Conservation (phyloP, 2,888 invertebrate genomes). For the Plemyria rubiginata region DNA sequence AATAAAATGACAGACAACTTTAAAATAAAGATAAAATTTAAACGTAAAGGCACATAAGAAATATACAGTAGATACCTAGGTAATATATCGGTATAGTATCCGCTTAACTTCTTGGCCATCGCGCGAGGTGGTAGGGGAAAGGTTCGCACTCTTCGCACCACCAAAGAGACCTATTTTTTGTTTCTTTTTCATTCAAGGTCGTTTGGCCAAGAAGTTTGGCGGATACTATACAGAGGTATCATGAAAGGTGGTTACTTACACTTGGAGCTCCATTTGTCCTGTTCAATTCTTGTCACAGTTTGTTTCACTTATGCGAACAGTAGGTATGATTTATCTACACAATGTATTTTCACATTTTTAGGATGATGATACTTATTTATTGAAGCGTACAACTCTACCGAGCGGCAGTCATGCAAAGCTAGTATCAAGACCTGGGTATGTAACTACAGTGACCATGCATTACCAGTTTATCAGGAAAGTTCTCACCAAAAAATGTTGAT, state of each 20-base stretch:
- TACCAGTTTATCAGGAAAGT: background rate
- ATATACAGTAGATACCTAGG: no score
- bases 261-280: slow-evolving; percentile 28
- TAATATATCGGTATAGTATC: no score
- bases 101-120: no score
- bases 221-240: no score
- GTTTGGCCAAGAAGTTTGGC: no score
- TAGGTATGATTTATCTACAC: background rate
- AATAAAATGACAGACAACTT: no score
- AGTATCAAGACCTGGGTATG: background rate
- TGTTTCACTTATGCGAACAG: background rate
- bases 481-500: background rate
- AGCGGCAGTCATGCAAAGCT: slow-evolving; percentile 22
- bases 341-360: slow-evolving; percentile 16
- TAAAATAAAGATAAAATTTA: no score
- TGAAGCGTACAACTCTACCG: slow-evolving; percentile 15
- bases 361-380: slow-evolving; percentile 2
- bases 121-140: no score
- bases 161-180: no score
- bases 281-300: background rate
- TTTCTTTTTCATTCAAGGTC: no score
- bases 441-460: slow-evolving; percentile 16
- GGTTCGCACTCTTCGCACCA: no score
- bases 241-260: slow-evolving; percentile 29
- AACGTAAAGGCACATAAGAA: no score